Base-by-base conservation (phyloP, 2,113 vertebrate species). In the Xiphophorus maculatus region DNA sequence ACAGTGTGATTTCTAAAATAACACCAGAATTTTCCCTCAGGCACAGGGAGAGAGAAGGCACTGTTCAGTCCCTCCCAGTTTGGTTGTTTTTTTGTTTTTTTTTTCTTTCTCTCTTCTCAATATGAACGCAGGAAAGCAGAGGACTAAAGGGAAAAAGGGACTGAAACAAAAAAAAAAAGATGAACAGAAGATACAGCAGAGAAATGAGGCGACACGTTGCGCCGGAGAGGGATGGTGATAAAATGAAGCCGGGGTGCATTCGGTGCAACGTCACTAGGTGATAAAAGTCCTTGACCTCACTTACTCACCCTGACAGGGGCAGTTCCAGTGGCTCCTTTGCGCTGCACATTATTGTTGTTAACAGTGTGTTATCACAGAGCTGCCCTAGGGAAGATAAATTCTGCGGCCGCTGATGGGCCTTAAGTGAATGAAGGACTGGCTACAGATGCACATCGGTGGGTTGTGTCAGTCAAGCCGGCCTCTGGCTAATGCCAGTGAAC, bases 1-100 rank as follows among this genome's bases (percentile, higher is more conserved):
- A 90, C 91, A 81, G 90, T 92, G 89, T 84, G 80, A 94, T 92
- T 95, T 93, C 88, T 93, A 92, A 93, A 95, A 94, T 93, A 95
- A 94, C 94, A 94, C 83, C 76, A 91, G 81, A 71, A 77, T 88
- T 91, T 93, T 86, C 91, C 89, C 86, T 71, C 64, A 85, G 86
- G 88, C 88, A 73, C 61, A 60, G 65, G 66, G 65, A 64, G 70
- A 77, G 66, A 85, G 86, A 90, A 86, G 84, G 86, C 76, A 78
- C 79, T 33, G 62, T 79, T 88, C 86, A 86, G 86, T 70, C 51
- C 81, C 82, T 74, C 71, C 37, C 65, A 82, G 74, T 71, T 82
- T 66, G 7, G 19, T 8, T 44, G 0, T 37, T 35, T 2, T 9
- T 25, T 66, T n/a, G 4, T 35, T 33, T 35, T 1, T 35, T 35